Conservation (phyloP, 2,797 vertebrate genomes). For the Bradypodion ventrale region DNA sequence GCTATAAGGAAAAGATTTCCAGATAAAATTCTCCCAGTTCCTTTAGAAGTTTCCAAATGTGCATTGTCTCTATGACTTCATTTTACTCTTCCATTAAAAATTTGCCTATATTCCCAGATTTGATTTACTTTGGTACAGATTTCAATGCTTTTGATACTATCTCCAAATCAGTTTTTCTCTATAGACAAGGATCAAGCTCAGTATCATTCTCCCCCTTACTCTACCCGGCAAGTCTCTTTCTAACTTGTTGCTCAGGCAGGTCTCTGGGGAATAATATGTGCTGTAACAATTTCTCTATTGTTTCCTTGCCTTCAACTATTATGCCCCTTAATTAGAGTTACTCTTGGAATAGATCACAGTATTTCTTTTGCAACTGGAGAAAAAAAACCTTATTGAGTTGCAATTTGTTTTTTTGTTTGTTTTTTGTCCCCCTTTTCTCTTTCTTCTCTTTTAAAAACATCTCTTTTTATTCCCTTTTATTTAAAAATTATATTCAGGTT, state of each 20-base stretch:
- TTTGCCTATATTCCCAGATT: constrained; percentile 30
- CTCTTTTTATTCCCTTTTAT: constrained; percentile 27
- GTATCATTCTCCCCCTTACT: constrained; percentile 69
- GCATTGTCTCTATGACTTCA: constrained; percentile 22
- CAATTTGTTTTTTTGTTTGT: constrained; percentile 51
- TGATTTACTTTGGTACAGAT: constrained; percentile 46
- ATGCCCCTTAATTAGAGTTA: constrained; percentile 86
- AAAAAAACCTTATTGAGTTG: constrained; percentile 41
- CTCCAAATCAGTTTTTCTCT: constrained; percentile 73
- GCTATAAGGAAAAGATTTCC: constrained; percentile 29
- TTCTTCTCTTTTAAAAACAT: constrained; percentile 28
- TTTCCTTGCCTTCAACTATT: constrained; percentile 88
- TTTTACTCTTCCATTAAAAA: constrained; percentile 53
- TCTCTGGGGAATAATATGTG: constrained; percentile 92
- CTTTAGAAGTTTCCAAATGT: constrained; percentile 7
- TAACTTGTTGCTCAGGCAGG: constrained; percentile 91
- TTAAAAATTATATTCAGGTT: constrained; percentile 81
- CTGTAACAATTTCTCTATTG: constrained; percentile 93
- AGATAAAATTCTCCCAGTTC: not conserved
- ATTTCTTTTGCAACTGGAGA: constrained; percentile 68
- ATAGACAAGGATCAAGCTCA: constrained; percentile 68
- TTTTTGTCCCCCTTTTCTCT: constrained; percentile 53
- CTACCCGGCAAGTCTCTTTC: constrained; percentile 68
- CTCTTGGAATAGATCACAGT: constrained; percentile 80
- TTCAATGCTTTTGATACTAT: constrained; percentile 67